Evolutionary conservation across 2,797 vertebrate genomes (phyloP), one percentile per base, ranked within the genome.

Genomic region (Tauraco hartlaubi): DNA sequence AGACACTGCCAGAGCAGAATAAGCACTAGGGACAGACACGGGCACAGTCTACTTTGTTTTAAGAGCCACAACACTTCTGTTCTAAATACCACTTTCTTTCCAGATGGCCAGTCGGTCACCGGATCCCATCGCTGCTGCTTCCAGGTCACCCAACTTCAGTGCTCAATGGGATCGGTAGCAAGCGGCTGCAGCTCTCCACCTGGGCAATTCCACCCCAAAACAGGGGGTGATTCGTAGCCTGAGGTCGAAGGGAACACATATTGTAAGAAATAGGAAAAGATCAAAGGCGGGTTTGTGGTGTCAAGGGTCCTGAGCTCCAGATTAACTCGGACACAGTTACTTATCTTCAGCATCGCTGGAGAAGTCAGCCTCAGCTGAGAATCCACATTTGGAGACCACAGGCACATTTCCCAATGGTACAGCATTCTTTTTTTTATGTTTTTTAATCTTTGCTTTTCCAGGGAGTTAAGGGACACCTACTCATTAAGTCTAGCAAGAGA

Each of bases 171-270:
- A 39, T 15, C 4, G 7, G 39, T 6, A 41, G 2, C 11, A 3
- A 37, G 37, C 2, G 2, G 44, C 68, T 23, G 16, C 51, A 26
- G 75, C 23, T 74, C 12, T 56, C 41, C 41, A 21, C 3, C 29
- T 19, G 48, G 25, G 17, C 59, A 15, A 33, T 15, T 1, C 75
- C 63, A 28, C 33, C 9, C 37, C 37, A 15, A 25, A 58, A 3
- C 1, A 0, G 54, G 71, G 43, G 43, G 20, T 1, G 69, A 59
- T 20, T 9, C 3, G 19, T 0, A 25, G 8, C 3, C 51, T 1
- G 14, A 37, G 81, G 29, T 9, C 12, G 2, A 39, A 33, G 35
- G 37, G 56, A 80, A 51, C 0, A 0, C 0, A 4, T 4, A 6
- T 1, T 12, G 11, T 6, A 31, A 48, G 31, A 12, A 71, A 72